Percentiles rank a stretch among this genome's conserved stretches.
Evolutionary conservation across 2,797 vertebrate species (phyloP).

Genomic region (Thunnus albacares): DNA sequence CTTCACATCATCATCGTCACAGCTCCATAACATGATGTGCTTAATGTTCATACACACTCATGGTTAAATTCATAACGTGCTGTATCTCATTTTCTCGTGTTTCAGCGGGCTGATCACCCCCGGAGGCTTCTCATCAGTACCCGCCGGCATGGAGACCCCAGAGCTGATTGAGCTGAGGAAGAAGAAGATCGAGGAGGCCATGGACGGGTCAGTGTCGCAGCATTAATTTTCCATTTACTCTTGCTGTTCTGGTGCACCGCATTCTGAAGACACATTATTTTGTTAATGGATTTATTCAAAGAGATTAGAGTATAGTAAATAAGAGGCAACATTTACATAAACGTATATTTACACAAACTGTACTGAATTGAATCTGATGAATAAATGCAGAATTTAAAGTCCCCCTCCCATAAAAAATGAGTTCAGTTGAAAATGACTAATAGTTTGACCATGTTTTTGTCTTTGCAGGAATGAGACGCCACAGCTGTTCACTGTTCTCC

Average conservation of each 20-base stretch:
- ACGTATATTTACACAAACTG: not conserved
- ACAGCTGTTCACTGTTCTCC: constrained; percentile 92
- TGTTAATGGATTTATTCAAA: not conserved
- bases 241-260: not conserved
- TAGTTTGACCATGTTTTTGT: not conserved
- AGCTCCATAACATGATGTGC: not conserved
- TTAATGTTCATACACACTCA: not conserved
- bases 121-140: constrained; percentile 93
- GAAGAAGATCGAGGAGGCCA: constrained; percentile 96
- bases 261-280: not conserved
- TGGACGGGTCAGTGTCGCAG: constrained; percentile 89
- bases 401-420: too few relatives aligned
- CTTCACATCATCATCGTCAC: not conserved
- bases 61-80: not conserved
- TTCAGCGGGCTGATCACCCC: constrained; percentile 93
- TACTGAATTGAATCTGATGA: too few relatives aligned
- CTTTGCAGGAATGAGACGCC: constrained; percentile 91
- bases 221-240: not conserved
- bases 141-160: constrained; percentile 95
- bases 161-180: constrained; percentile 96
- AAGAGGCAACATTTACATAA: not conserved
- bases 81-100: constrained; percentile 4
- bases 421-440: too few relatives aligned
- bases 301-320: not conserved
- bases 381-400: too few relatives aligned